Percentiles rank a stretch among this genome's conserved stretches.
phyloP scores from a whole-genome alignment of 1,140 invertebrate species.

The Acromyrmex echinatior region DNA sequence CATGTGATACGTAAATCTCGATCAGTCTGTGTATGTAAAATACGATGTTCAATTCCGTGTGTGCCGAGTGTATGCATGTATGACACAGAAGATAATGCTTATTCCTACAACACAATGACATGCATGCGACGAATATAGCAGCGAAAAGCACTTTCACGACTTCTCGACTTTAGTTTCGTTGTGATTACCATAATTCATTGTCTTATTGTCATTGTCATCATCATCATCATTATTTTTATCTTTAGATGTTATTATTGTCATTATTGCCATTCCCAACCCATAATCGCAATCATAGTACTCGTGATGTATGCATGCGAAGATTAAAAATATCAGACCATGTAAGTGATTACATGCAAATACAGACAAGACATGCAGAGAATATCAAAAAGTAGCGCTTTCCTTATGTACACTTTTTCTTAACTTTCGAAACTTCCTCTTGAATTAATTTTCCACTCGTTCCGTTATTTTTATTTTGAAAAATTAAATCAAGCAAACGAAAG shows the following conservation, averaged over 20 bases:
- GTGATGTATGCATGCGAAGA: constrained; percentile 74
- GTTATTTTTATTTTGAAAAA: constrained; percentile 15
- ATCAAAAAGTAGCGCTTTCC: constrained; percentile 66
- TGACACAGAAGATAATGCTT: constrained; percentile 29
- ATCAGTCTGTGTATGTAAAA: constrained; percentile 46
- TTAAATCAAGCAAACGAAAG: constrained; percentile 35
- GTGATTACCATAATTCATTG: constrained; percentile 1
- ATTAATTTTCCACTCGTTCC: constrained; percentile 24
- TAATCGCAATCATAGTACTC: constrained; percentile 66
- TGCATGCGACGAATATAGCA: constrained; percentile 45
- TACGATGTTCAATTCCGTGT: constrained; percentile 29
- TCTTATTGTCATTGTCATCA: background rate
- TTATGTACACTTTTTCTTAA: constrained; percentile 48
- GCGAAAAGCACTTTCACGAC: background rate
- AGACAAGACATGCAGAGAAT: constrained; percentile 76
- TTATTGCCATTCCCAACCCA: constrained; percentile 1
- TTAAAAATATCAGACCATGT: constrained; percentile 74
- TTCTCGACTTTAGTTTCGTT: constrained; percentile 20
- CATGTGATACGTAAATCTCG: constrained; percentile 47
- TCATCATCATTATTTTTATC: background rate
- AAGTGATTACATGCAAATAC: constrained; percentile 79
- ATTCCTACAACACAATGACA: constrained; percentile 33
- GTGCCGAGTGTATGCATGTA: constrained; percentile 50
- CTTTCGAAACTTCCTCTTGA: constrained; percentile 39
- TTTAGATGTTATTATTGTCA: constrained; percentile 8